Base-by-base conservation (phyloP, 2,888 invertebrate genomes). In the Cheilosia urbana region DNA sequence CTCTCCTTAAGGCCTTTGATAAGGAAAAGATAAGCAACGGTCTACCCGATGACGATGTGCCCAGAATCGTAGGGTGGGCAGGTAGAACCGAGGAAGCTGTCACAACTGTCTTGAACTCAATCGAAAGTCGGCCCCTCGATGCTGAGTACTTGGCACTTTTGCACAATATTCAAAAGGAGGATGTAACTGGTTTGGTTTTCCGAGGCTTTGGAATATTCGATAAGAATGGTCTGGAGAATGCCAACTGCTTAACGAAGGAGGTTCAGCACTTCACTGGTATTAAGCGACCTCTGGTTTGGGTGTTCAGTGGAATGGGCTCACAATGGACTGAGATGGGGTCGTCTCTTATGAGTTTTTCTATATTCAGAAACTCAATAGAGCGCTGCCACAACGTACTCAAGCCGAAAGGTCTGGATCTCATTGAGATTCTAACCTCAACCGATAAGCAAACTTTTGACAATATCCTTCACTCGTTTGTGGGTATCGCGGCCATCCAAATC, bases 241-340 rank as follows among this genome's bases (percentile, higher is more conserved):
- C 89, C 17, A 81, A 93, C 2, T 90, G 93, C 0, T 87, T 94
- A 1, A 89, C 92, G 0, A 93, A 93, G 47, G 94, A 94, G 45
- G 91, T 94, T 27, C 93, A 94, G 88, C 94, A 95, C 90, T 94
- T 93, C 90, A 93, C 94, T 0, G 95, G 95, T 0, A 93, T 93
- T 0, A 93, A 93, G 69, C 93, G 95, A 0, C 96, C 97, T 1
- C 93, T 98, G 1, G 97, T 97, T 95, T 98, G 96, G 92, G 95
- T 98, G 51, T 98, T 97, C 93, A 96, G 98, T 68, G 98, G 98
- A 40, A 96, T 98, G 97, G 97, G 97, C 1, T 96, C 96, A 0
- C 97, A 97, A 90, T 98, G 97, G 97, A 93, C 95, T 13, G 95
- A 96, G 87, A 97, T 98, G 97, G 98, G 96, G 4, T 93, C 93